These are phyloP conservation scores for Callopanchax toddi DNA, from an alignment of 2,113 vertebrate species.

Conservation along the genomic window DNA sequence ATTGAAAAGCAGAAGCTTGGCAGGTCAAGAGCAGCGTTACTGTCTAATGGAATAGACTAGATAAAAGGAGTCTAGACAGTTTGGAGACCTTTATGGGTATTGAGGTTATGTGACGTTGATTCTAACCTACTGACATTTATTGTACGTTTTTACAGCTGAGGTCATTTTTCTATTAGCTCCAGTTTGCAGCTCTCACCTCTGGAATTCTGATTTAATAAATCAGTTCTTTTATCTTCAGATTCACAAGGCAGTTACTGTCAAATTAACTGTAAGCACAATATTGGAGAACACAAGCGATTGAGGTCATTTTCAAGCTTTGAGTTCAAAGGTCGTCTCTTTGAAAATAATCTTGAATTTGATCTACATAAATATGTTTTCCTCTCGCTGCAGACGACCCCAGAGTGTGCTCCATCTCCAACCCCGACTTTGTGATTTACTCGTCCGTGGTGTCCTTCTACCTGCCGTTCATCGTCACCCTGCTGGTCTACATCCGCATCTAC, in stretches of 20 bases:
- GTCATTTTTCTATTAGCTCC: slow-evolving; percentile 2
- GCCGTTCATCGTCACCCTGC: slow-evolving; percentile 90
- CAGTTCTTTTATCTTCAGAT: slow-evolving; percentile 20
- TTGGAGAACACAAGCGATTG: background rate
- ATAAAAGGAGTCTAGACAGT: slow-evolving; percentile 3
- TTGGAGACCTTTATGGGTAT: slow-evolving; percentile 21
- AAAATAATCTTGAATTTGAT: slow-evolving; percentile 9
- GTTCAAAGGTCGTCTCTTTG: background rate
- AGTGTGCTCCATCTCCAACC: slow-evolving; percentile 95
- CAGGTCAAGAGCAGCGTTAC: background rate
- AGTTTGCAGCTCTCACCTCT: slow-evolving; percentile 10
- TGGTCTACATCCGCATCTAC: slow-evolving; percentile 93
- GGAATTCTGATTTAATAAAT: background rate
- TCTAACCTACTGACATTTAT: slow-evolving; percentile 7
- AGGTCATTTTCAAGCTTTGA: background rate
- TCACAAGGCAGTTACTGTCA: slow-evolving; percentile 17
- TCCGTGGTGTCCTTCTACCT: slow-evolving; percentile 96
- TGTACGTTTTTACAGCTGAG: slow-evolving; percentile 22
- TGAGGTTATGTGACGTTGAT: slow-evolving; percentile 36
- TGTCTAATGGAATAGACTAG: background rate
- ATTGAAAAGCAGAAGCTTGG: background rate
- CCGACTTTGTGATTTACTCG: slow-evolving; percentile 93
- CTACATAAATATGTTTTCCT: slow-evolving; percentile 11
- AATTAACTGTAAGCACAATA: slow-evolving; percentile 14
- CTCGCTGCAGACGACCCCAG: slow-evolving; percentile 82